Conservation (phyloP, 1,140 invertebrate species). For the Aphis craccivora region DNA sequence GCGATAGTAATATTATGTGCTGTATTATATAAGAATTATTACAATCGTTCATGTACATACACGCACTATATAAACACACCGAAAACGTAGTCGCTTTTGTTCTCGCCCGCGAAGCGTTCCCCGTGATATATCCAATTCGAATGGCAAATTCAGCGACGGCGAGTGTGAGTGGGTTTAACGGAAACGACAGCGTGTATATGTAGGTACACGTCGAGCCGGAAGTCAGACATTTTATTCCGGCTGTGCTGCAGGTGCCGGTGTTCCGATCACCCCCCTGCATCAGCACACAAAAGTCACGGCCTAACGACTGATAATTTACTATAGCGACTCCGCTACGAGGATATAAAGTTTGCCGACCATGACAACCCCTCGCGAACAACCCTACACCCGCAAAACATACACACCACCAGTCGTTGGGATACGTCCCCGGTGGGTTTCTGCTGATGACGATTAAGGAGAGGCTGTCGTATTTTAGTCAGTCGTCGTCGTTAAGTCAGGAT, state of each 20-base stretch:
- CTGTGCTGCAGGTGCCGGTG: not conserved
- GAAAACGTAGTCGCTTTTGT: conserved; percentile 6
- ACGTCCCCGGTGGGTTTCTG: too few relatives aligned
- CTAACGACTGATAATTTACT: not conserved
- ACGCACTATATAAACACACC: not conserved
- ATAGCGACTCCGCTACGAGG: not conserved
- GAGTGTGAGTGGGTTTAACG: not conserved
- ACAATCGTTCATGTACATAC: not conserved
- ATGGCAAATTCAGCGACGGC: not conserved
- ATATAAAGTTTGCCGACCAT: conserved; percentile 1
- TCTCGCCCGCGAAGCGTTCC: not conserved
- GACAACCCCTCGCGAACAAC: not conserved
- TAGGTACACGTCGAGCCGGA: conserved; percentile 4
- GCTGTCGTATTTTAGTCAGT: too few relatives aligned
- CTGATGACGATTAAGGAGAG: too few relatives aligned
- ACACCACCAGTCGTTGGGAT: not conserved
- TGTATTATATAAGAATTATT: conserved; percentile 5
- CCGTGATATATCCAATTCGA: not conserved
- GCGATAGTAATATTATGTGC: not conserved
- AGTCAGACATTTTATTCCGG: conserved; percentile 35
- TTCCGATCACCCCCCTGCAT: not conserved
- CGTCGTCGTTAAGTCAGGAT: too few relatives aligned
- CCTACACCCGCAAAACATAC: not conserved
- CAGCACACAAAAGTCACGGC: not conserved
- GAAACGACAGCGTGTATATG: not conserved